Evolutionary conservation across 2,113 vertebrate species (phyloP).

Genomic region (Sula dactylatra): DNA sequence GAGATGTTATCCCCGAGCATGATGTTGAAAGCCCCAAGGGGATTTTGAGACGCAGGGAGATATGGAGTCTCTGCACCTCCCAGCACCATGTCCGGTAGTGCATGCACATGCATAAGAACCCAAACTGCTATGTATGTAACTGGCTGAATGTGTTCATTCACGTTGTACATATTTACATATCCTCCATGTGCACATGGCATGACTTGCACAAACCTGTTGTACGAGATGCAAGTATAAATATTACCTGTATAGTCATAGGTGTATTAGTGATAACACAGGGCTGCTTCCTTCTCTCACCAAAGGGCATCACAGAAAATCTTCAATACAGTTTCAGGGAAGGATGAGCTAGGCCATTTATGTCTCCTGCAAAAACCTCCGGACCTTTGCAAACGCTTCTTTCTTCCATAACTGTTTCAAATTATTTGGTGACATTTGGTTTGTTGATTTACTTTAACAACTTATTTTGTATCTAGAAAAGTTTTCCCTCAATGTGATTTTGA

Average conservation of each 20-base stretch:
- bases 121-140: neutral
- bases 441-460: neutral
- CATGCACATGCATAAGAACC: neutral
- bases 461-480: neutral
- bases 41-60: neutral
- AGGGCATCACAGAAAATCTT: neutral
- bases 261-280: neutral
- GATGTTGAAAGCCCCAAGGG: neutral
- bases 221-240: neutral
- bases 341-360: neutral
- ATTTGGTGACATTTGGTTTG: neutral
- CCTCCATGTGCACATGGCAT: neutral
- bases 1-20: neutral
- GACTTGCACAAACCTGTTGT: neutral
- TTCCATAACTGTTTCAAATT: neutral
- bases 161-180: neutral
- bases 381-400: neutral
- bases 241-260: neutral
- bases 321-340: neutral
- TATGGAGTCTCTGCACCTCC: neutral
- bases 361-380: neutral
- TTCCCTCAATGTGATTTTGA: neutral
- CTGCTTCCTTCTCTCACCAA: neutral
- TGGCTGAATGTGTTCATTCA: neutral
- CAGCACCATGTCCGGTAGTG: neutral